These are phyloP conservation scores for Sabatieria punctata DNA, from an alignment of 2,888 invertebrate species.

Conservation along the genomic window DNA sequence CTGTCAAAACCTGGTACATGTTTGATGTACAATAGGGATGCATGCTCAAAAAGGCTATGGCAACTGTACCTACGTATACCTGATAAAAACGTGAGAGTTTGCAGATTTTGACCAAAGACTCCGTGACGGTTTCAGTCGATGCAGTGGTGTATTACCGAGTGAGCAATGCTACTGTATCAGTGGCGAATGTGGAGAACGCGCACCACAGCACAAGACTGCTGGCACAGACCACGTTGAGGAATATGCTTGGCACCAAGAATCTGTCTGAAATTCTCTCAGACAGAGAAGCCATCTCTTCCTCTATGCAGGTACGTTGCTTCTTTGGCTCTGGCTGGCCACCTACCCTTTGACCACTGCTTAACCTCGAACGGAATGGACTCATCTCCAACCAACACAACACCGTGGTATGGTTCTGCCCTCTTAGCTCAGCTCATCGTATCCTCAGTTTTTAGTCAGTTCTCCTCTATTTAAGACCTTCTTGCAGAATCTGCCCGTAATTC, in stretches of 20 bases:
- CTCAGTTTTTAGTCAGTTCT: conserved; percentile 6
- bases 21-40: no score
- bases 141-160: conserved; percentile 50
- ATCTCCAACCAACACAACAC: conserved; percentile 1
- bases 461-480: no score
- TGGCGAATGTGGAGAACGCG: conserved; percentile 87
- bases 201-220: conserved; percentile 40
- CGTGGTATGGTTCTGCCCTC: background rate
- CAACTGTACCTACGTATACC: no score
- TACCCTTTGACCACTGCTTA: background rate
- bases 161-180: conserved; percentile 86
- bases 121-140: conserved; percentile 89
- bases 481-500: no score
- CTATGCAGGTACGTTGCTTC: conserved; percentile 55
- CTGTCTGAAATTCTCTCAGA: conserved; percentile 91
- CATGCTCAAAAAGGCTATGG: no score
- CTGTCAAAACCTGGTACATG: no score
- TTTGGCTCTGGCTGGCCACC: background rate
- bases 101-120: conserved; percentile 89
- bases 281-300: conserved; percentile 74
- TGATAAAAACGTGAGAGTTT: no score
- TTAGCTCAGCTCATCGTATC: conserved; percentile 2
- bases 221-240: conserved; percentile 40
- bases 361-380: background rate
- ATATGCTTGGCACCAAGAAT: conserved; percentile 87